These are phyloP conservation scores for Pammene fasciana DNA, from an alignment of 2,888 invertebrate genomes.

Conservation along the genomic window DNA sequence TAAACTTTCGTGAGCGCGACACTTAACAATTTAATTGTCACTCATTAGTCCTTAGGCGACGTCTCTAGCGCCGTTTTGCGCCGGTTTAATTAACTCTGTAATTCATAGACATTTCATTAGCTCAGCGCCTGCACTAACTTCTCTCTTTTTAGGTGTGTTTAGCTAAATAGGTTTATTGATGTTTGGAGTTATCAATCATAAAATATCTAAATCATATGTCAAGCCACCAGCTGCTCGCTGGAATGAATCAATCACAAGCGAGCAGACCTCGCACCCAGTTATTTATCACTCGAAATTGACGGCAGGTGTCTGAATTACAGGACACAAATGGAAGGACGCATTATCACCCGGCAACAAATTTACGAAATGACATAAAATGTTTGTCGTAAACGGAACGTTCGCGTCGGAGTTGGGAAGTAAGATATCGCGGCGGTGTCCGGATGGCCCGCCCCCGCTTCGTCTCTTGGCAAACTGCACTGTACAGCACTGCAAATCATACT, in stretches of 20 bases:
- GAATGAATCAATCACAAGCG: constrained; percentile 73
- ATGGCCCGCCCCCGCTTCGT: constrained; percentile 70
- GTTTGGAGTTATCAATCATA: constrained; percentile 68
- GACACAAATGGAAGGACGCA: constrained; percentile 60
- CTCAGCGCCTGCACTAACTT: constrained; percentile 49
- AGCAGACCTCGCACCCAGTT: constrained; percentile 62
- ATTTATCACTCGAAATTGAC: constrained; percentile 68
- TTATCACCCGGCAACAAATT: constrained; percentile 53
- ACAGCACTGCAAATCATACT: constrained; percentile 79
- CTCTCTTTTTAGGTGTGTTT: constrained; percentile 50
- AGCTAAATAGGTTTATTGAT: constrained; percentile 49
- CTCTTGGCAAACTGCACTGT: constrained; percentile 80
- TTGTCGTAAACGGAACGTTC: constrained; percentile 46
- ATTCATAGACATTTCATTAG: constrained; percentile 72
- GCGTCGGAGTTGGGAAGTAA: constrained; percentile 62
- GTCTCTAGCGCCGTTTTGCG: constrained; percentile 62
- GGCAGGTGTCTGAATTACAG: constrained; percentile 63
- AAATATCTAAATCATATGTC: constrained; percentile 52
- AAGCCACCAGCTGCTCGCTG: constrained; percentile 63
- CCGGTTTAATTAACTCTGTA: constrained; percentile 64
- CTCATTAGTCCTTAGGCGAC: constrained; percentile 76
- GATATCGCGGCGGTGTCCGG: constrained; percentile 70
- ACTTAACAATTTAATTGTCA: constrained; percentile 79
- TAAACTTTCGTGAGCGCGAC: constrained; percentile 75
- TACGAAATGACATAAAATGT: constrained; percentile 55